Evolutionary conservation across 2,888 invertebrate species (phyloP), one percentile per base, ranked within the genome.

Genomic region (Hyppa rectilinea): DNA sequence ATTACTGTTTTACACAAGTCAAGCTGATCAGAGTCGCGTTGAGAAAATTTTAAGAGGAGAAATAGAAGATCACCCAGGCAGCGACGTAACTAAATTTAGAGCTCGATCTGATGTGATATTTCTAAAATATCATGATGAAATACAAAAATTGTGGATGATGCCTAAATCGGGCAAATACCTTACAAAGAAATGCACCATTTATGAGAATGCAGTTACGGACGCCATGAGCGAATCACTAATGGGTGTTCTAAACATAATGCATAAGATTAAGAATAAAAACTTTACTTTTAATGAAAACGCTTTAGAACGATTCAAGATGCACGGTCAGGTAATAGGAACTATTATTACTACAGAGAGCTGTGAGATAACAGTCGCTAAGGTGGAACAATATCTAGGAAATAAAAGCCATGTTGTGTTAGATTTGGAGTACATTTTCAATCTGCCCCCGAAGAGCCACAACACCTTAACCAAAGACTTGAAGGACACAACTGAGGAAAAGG

Each of bases 141-240:
- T 81, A 23, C 81, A 75, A 40, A 75, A 56, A 29, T 63, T 81
- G 59, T 81, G 81, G 81, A 65, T 81, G 74, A 4, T 14, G 2
- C 55, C 70, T 17, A 58, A 58, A 62, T 29, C 45, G 14, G 73
- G 47, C 14, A 14, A 20, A 2, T 81, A 77, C 43, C 49, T 80
- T 4, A 69, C 71, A 20, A 55, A 75, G 62, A 38, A 59, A 53
- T 40, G 58, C 10, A 56, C 49, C 58, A 70, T 52, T n/a, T 56
- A 53, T 38, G 47, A 67, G 4, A 52, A 69, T 56, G 70, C 71
- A 9, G 53, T 67, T 12, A n/a, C 31, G 2, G 40, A 14, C 23
- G 68, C 67, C 29, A 69, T 67, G 68, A 56, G 40, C 4, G 69
- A 69, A 2, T 4, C 69, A n/a, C 26, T 69, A 10, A 67, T 55